Conservation (phyloP, 2,888 invertebrate genomes). For the Sphinx pinastri region DNA sequence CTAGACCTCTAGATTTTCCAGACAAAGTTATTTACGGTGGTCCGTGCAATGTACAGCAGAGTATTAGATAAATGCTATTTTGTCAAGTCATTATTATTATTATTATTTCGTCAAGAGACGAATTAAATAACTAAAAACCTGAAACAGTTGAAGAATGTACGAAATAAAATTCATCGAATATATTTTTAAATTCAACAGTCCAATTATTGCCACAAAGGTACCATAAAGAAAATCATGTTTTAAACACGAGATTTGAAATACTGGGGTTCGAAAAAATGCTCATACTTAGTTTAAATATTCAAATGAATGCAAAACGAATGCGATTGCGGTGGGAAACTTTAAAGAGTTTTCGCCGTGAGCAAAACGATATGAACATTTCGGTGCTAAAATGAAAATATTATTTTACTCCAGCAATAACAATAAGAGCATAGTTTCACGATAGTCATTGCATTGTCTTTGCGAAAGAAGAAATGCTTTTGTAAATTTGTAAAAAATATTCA, state of each 20-base stretch:
- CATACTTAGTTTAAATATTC: constrained; percentile 1
- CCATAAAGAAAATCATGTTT: constrained; percentile 1
- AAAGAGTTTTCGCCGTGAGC: constrained; percentile 16
- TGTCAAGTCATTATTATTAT: too few species aligned
- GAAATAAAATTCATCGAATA: background rate
- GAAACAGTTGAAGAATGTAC: background rate
- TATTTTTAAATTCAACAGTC: background rate
- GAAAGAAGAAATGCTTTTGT: background rate
- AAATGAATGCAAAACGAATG: constrained; percentile 13
- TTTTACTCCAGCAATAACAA: constrained; percentile 10
- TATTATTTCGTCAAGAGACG: background rate
- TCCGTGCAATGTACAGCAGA: background rate
- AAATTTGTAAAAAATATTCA: background rate
- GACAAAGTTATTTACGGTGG: background rate
- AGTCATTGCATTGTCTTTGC: background rate
- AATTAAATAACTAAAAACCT: background rate
- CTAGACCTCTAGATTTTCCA: background rate
- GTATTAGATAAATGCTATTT: too few species aligned
- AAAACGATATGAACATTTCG: constrained; percentile 5
- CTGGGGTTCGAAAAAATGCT: background rate
- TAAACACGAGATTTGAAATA: background rate
- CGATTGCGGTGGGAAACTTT: constrained; percentile 13
- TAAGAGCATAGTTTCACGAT: constrained; percentile 2
- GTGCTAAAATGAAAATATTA: constrained; percentile 12
- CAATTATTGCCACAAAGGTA: background rate